Evolutionary conservation across 2,888 invertebrate species (phyloP).

Genomic region (Teleogryllus oceanicus): DNA sequence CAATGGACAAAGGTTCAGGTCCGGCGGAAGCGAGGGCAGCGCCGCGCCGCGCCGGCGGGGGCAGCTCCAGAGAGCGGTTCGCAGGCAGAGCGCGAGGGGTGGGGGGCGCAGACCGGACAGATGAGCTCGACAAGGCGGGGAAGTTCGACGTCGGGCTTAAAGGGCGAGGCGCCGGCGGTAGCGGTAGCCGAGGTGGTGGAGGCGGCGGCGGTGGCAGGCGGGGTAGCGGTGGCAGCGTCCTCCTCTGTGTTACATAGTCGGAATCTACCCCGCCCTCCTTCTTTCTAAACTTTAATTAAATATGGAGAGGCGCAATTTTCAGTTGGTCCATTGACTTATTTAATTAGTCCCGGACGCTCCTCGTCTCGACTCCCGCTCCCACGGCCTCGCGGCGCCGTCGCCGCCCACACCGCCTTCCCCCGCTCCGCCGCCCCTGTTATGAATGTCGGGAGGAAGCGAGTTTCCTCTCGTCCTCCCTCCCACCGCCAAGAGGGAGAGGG

Average conservation of each 20-base stretch:
- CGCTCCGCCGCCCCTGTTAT: background rate
- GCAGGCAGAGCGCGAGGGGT: background rate
- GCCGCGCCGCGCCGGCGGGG: too few species aligned
- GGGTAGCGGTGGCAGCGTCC: background rate
- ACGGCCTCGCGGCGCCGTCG: conserved; percentile 11
- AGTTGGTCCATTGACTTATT: conserved; percentile 42
- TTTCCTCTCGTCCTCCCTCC: too few species aligned
- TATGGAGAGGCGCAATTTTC: conserved; percentile 47
- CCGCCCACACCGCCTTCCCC: background rate
- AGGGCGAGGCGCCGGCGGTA: conserved; percentile 20
- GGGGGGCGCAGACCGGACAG: background rate
- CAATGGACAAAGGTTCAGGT: too few species aligned
- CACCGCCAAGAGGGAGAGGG: too few species aligned
- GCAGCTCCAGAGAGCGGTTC: background rate
- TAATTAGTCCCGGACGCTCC: conserved; percentile 33
- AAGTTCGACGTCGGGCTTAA: background rate
- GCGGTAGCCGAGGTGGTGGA: background rate
- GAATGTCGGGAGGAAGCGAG: background rate
- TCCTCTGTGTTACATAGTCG: background rate
- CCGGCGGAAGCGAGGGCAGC: too few species aligned
- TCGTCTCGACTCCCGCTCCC: background rate
- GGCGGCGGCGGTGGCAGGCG: background rate
- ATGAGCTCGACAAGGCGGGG: conserved; percentile 20
- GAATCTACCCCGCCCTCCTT: conserved; percentile 19
- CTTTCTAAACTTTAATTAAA: conserved; percentile 46